A percentile compares a stretch with the other conserved stretches of the same genome.
Evolutionary conservation across 1,140 invertebrate genomes (phyloP).

Genomic region (Megalopta genalis): DNA sequence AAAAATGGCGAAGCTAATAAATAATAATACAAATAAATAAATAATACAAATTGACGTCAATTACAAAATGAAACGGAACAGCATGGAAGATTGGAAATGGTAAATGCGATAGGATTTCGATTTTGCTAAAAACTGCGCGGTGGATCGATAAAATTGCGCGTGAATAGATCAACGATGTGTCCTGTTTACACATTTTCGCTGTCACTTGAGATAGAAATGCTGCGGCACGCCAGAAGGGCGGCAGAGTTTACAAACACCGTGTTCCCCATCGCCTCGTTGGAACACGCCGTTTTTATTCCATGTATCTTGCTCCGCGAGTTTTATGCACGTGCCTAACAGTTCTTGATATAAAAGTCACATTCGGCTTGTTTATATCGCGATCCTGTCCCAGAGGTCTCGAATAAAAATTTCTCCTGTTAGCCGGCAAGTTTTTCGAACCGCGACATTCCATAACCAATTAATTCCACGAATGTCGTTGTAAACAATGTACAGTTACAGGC

Average conservation of each 20-base stretch:
- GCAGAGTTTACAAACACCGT: slow-evolving; percentile 52
- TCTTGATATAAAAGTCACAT: slow-evolving; percentile 31
- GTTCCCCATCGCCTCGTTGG: background rate
- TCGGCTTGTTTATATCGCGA: background rate
- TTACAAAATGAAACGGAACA: too few species aligned
- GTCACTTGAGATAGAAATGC: slow-evolving; percentile 37
- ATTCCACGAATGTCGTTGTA: too few species aligned
- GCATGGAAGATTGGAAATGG: too few species aligned
- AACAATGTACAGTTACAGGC: too few species aligned
- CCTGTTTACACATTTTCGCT: slow-evolving; percentile 17
- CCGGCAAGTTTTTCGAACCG: background rate
- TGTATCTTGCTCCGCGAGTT: slow-evolving; percentile 9
- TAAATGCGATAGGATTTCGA: too few species aligned
- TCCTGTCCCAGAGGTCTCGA: too few species aligned
- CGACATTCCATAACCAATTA: too few species aligned
- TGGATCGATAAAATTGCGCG: slow-evolving; percentile 28
- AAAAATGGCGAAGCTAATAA: too few species aligned
- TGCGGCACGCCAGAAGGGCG: slow-evolving; percentile 19
- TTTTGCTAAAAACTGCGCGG: too few species aligned
- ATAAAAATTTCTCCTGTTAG: background rate
- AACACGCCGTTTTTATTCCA: slow-evolving; percentile 29
- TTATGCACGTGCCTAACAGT: slow-evolving; percentile 32
- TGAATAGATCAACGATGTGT: background rate
- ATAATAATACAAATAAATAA: too few species aligned
- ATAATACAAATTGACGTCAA: too few species aligned